phyloP scores from a whole-genome alignment of 2,797 vertebrate genomes.

The Fistularia commersonii region DNA sequence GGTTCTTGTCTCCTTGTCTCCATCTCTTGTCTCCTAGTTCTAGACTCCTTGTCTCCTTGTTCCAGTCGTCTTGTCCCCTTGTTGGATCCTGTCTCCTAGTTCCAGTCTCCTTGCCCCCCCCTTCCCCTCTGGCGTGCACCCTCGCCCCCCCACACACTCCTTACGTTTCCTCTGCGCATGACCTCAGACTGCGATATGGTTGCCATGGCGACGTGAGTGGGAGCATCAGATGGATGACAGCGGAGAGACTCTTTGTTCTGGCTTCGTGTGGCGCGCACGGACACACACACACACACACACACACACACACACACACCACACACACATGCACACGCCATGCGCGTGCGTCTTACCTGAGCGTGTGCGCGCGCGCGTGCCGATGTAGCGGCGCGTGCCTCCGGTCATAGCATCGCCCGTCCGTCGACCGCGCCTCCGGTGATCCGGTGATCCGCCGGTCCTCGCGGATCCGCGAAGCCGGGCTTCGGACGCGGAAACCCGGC shows the following conservation, averaged over 20 bases:
- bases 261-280: not conserved
- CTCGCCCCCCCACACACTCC: not conserved
- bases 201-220: constrained; percentile 46
- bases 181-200: constrained; percentile 48
- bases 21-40: not conserved
- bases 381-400: constrained; percentile 3
- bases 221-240: constrained; percentile 25
- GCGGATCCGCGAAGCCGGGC: too few species aligned
- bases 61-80: not conserved
- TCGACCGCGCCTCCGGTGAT: not conserved
- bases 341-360: constrained; percentile 2
- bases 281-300: too few species aligned
- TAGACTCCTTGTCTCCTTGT: not conserved
- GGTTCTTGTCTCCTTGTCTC: not conserved
- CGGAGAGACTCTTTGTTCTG: constrained; percentile 29
- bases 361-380: constrained; percentile 1
- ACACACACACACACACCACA: too few species aligned
- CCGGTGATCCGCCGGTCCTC: too few species aligned
- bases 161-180: not conserved
- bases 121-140: too few species aligned
- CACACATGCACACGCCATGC: not conserved
- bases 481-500: too few species aligned
- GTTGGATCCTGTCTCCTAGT: not conserved
- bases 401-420: constrained; percentile 10
- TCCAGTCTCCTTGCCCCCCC: too few species aligned